These are phyloP conservation scores for Cydia splendana DNA, from an alignment of 1,140 invertebrate genomes.

Conservation along the genomic window DNA sequence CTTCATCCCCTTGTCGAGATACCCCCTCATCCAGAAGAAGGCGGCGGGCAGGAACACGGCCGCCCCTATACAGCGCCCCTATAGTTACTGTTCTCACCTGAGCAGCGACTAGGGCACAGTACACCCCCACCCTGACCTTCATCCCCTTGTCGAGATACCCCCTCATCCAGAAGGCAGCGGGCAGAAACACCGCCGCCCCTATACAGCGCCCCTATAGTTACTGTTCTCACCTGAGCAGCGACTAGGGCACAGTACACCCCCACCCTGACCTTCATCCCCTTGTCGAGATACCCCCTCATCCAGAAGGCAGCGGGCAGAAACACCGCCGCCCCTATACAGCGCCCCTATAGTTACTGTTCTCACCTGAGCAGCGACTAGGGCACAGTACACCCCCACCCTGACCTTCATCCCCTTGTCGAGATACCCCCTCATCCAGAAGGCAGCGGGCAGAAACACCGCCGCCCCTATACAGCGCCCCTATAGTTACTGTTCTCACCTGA, in stretches of 20 bases:
- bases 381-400: slow-evolving; percentile 81
- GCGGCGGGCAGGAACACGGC: slow-evolving; percentile 93
- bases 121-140: too few relatives aligned
- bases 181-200: slow-evolving; percentile 87
- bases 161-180: slow-evolving; percentile 82
- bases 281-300: slow-evolving; percentile 87
- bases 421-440: slow-evolving; percentile 92
- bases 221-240: slow-evolving; percentile 86
- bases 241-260: slow-evolving; percentile 89
- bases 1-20: slow-evolving; percentile 89
- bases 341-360: slow-evolving; percentile 45
- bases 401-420: slow-evolving; percentile 81
- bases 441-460: slow-evolving; percentile 92
- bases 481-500: slow-evolving; percentile 82
- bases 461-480: too few relatives aligned
- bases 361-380: slow-evolving; percentile 93
- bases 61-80: slow-evolving; percentile 43
- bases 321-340: too few relatives aligned
- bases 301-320: slow-evolving; percentile 93
- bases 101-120: too few relatives aligned
- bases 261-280: slow-evolving; percentile 90
- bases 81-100: too few relatives aligned
- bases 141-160: too few relatives aligned
- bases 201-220: too few relatives aligned
- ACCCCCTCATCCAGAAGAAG: slow-evolving; percentile 88